Conservation (phyloP, 2,797 vertebrate species). For the Rousettus madagascariensis region DNA sequence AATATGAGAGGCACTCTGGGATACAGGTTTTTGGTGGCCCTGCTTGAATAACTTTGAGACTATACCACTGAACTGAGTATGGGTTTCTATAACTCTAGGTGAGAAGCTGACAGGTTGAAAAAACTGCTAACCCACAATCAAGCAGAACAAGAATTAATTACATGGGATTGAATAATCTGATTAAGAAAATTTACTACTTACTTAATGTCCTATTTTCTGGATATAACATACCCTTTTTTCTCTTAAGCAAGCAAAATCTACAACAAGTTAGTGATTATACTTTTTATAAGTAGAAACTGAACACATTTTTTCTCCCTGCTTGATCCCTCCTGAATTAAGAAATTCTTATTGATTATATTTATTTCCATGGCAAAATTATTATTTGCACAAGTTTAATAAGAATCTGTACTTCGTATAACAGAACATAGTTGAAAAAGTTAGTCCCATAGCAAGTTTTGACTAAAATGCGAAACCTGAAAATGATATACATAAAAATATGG, state of each 20-base stretch:
- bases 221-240: not conserved
- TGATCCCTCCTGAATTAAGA: slow-evolving; percentile 27
- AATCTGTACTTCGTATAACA: not conserved
- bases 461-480: not conserved
- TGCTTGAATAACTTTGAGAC: not conserved
- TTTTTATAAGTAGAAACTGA: slow-evolving; percentile 35
- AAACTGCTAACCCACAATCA: not conserved
- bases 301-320: not conserved
- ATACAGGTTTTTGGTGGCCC: not conserved
- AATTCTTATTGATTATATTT: slow-evolving; percentile 33
- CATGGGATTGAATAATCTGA: not conserved
- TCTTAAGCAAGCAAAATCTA: not conserved
- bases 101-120: not conserved
- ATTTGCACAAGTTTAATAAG: slow-evolving; percentile 10
- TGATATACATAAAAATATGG: not conserved
- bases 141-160: not conserved
- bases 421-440: not conserved
- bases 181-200: not conserved
- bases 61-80: not conserved
- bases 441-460: not conserved
- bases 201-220: not conserved
- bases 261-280: not conserved
- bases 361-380: slow-evolving; percentile 43
- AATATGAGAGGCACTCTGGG: not conserved
- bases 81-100: not conserved